These are phyloP conservation scores for Origma solitaria DNA, from an alignment of 2,113 vertebrate genomes.

Conservation along the genomic window DNA sequence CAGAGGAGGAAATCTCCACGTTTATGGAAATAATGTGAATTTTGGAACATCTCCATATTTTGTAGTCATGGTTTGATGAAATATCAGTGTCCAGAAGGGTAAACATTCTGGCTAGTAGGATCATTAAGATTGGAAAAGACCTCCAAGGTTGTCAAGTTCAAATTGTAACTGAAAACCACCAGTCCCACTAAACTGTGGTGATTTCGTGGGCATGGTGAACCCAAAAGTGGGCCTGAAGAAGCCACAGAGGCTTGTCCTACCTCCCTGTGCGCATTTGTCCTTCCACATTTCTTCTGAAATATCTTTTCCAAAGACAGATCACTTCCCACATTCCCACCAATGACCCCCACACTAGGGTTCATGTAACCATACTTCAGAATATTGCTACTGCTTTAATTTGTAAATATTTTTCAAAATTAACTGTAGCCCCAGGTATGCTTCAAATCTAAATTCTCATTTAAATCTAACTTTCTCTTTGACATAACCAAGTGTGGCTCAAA, in stretches of 20 bases:
- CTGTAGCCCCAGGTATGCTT: neutral
- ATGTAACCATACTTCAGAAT: neutral
- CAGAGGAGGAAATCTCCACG: neutral
- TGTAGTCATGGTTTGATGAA: neutral
- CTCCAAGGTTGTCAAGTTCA: neutral
- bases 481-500: neutral
- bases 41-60: neutral
- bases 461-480: neutral
- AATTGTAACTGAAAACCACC: neutral
- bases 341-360: neutral
- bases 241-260: neutral
- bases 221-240: neutral
- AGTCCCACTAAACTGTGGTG: no score
- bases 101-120: neutral
- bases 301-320: neutral
- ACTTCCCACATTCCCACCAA: neutral
- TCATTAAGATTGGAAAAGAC: neutral
- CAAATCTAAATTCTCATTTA: neutral
- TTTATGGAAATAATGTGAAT: neutral
- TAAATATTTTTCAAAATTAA: neutral
- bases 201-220: neutral
- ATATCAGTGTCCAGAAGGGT: neutral
- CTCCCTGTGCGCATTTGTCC: neutral
- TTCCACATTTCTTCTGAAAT: neutral
- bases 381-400: neutral